Base-by-base conservation (phyloP, 1,140 invertebrate species). In the Lanistes nyassanus region DNA sequence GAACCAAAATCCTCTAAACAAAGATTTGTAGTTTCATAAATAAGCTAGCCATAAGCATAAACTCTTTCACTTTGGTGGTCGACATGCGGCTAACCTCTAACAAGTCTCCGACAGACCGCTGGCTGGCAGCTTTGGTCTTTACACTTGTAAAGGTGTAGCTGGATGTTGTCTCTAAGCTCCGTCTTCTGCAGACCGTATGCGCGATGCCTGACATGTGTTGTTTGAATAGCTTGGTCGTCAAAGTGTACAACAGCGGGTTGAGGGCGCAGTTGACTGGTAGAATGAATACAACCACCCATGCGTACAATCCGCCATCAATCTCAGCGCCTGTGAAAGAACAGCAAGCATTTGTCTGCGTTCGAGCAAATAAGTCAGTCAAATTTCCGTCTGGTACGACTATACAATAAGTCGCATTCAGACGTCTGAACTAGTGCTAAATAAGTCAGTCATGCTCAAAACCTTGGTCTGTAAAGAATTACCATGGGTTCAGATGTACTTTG, bases 221-320 rank as follows among this genome's bases (percentile, higher is more conserved):
- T 56, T 74, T 77, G 65, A 77, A 77, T 31, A 77, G 71, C 29
- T 67, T 65, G 1, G 76, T 77, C n/a, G 76, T 77, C 64, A 77
- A 42, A 1, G 81, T 82, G 74, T 82, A 82, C 11, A 82, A 23
- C 3, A 81, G 37, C 9, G 81, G 81, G 42, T 82, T 82, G 23
- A 80, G 75, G 11, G 81, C 79, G 39, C 74, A 72, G 56, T 80
- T 80, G 7, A 80, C 62, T 5, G 81, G 79, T 42, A 82, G 68
- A 2, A 82, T 74, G 36, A 82, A 80, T 13, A 82, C 77, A 6
- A 77, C 75, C 0, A 82, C 69, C 81, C 81, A 82, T 0, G 81
- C 81, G 71, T 80, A 80, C 26, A 79, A 65, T 36, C 77, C 92
- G 4, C 71, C 76, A 64, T 64, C 67, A 47, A 77, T 77, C 26